Conservation (phyloP, 92 coral and sea anemone genomes). For the Epizoanthus fatuus region DNA sequence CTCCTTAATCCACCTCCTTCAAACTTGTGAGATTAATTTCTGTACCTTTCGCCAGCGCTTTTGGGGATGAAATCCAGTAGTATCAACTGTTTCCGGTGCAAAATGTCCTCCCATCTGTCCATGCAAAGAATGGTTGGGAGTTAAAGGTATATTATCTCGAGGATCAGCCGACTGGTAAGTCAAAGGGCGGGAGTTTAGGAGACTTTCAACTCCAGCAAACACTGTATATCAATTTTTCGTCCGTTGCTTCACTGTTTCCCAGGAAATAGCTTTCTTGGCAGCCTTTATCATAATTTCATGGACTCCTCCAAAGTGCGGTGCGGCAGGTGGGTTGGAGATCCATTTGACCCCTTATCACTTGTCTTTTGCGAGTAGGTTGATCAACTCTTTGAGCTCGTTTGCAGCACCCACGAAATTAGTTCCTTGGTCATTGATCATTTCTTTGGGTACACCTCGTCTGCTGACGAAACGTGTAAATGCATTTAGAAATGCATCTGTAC, state of each 20-base stretch:
- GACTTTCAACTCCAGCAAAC: constrained; percentile 60
- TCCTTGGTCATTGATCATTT: constrained; percentile 56
- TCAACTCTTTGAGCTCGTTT: constrained; percentile 54
- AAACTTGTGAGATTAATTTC: constrained; percentile 38
- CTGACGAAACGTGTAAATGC: constrained; percentile 68
- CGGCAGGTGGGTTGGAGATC: constrained; percentile 56
- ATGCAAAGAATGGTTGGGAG: constrained; percentile 59
- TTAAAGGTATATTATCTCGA: no score
- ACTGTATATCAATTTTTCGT: constrained; percentile 70
- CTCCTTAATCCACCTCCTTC: constrained; percentile 72
- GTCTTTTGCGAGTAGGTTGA: constrained; percentile 54
- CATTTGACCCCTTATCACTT: constrained; percentile 52
- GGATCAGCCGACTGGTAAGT: constrained; percentile 65
- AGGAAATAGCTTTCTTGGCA: constrained; percentile 58
- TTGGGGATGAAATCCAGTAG: constrained; percentile 20
- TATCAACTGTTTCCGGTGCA: constrained; percentile 57
- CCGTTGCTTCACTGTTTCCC: constrained; percentile 49
- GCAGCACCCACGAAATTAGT: constrained; percentile 65
- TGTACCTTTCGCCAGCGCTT: constrained; percentile 63
- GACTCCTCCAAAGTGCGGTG: constrained; percentile 66
- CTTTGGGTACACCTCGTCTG: constrained; percentile 56
- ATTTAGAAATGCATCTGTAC: constrained; percentile 73
- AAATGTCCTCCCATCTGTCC: constrained; percentile 67
- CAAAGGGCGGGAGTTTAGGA: constrained; percentile 46
- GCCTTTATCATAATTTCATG: constrained; percentile 65